These are phyloP conservation scores for Plagiodera versicolora DNA, from an alignment of 2,888 invertebrate genomes.

Conservation along the genomic window DNA sequence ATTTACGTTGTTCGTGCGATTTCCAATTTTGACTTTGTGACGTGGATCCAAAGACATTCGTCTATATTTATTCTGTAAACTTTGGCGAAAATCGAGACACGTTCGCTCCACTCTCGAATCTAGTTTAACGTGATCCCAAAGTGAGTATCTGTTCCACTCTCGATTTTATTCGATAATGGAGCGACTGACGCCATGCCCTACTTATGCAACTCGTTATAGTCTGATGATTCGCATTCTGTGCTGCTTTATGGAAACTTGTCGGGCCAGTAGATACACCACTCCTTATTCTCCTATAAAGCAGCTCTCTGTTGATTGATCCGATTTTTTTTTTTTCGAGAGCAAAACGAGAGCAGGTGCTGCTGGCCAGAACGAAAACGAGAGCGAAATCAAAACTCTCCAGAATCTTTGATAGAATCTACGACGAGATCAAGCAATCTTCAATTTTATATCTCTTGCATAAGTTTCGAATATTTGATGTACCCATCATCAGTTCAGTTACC, in stretches of 20 bases:
- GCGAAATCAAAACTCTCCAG: background rate
- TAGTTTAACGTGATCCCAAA: too few relatives aligned
- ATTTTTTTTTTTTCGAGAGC: background rate
- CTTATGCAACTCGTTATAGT: constrained; percentile 30
- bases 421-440: too few relatives aligned
- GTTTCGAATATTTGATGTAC: too few relatives aligned
- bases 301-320: constrained; percentile 1
- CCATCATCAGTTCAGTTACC: too few relatives aligned
- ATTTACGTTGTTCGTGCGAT: too few relatives aligned
- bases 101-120: too few relatives aligned
- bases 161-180: constrained; percentile 36
- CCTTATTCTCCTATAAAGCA: constrained; percentile 15
- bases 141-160: constrained; percentile 26
- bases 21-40: too few relatives aligned
- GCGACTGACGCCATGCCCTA: constrained; percentile 30
- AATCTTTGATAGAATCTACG: too few relatives aligned
- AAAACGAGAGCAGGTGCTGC: constrained; percentile 1
- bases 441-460: too few relatives aligned
- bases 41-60: too few relatives aligned
- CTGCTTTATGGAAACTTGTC: constrained; percentile 26
- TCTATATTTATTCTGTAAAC: too few relatives aligned
- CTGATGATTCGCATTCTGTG: constrained; percentile 28
- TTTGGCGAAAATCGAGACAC: too few relatives aligned
- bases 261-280: constrained; percentile 20
- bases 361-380: background rate